Conservation (phyloP, 2,888 invertebrate species). For the Dynastes grantii region DNA sequence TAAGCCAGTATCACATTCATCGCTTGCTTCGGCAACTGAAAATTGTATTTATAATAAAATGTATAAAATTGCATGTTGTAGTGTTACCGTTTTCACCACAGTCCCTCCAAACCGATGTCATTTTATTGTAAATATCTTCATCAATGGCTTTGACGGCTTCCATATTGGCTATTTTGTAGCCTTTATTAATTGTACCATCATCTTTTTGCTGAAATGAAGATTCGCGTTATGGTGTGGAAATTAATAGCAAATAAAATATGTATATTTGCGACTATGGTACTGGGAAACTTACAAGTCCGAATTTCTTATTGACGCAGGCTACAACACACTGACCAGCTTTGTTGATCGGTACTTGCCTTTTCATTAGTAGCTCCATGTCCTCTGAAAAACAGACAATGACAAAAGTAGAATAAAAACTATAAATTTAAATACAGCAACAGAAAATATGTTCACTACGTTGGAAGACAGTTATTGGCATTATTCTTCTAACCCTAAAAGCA, state of each 20-base stretch:
- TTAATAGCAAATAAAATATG: neutral
- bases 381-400: conserved; percentile 52
- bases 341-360: conserved; percentile 69
- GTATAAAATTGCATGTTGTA: neutral
- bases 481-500: no score
- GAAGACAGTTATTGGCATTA: neutral
- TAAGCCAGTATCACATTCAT: conserved; percentile 59
- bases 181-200: conserved; percentile 49
- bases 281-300: conserved; percentile 69
- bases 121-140: conserved; percentile 54
- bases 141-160: conserved; percentile 48
- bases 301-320: conserved; percentile 71
- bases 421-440: neutral
- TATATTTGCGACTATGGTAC: neutral
- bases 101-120: conserved; percentile 50
- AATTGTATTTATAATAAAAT: neutral
- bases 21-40: conserved; percentile 56
- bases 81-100: conserved; percentile 58
- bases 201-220: conserved; percentile 47
- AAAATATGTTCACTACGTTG: neutral
- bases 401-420: neutral
- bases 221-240: neutral
- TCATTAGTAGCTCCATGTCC: conserved; percentile 60
- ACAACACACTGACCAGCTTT: conserved; percentile 70
- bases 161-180: conserved; percentile 1